These are phyloP conservation scores for Sinosuthora webbiana DNA, from an alignment of 2,113 vertebrate species.

Conservation along the genomic window DNA sequence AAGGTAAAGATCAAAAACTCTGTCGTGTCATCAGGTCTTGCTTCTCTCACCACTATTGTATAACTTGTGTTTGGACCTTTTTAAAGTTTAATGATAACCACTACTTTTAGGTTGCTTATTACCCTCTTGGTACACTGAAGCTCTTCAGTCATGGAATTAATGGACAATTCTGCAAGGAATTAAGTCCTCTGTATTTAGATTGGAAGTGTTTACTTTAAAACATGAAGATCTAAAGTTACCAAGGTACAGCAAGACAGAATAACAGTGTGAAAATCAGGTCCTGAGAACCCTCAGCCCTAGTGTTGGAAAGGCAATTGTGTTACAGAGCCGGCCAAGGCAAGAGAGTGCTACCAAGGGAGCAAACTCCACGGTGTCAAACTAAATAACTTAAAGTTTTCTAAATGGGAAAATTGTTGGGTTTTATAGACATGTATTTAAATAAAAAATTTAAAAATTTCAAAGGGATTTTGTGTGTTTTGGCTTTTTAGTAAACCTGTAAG, in stretches of 20 bases:
- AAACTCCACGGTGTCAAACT: fast-evolving
- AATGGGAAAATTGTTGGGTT: neutral
- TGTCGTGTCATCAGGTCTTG: neutral
- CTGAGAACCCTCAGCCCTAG: neutral
- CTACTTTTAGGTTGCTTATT: neutral
- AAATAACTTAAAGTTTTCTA: neutral
- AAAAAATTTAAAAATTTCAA: neutral
- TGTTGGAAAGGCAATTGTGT: neutral
- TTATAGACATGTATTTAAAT: neutral
- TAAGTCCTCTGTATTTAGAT: neutral
- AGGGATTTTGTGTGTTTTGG: neutral
- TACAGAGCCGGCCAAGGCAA: neutral
- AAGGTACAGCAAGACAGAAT: neutral
- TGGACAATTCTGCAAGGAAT: neutral
- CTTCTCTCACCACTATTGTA: neutral
- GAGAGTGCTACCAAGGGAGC: neutral
- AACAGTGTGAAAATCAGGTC: neutral
- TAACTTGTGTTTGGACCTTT: neutral
- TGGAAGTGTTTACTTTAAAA: neutral
- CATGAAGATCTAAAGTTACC: neutral
- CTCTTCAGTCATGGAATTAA: neutral
- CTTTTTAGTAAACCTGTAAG: neutral
- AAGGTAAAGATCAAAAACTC: neutral
- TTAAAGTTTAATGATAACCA: neutral
- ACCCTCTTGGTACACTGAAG: neutral